Conservation (phyloP, 2,797 vertebrate species). For the Poeciliopsis turneri region DNA sequence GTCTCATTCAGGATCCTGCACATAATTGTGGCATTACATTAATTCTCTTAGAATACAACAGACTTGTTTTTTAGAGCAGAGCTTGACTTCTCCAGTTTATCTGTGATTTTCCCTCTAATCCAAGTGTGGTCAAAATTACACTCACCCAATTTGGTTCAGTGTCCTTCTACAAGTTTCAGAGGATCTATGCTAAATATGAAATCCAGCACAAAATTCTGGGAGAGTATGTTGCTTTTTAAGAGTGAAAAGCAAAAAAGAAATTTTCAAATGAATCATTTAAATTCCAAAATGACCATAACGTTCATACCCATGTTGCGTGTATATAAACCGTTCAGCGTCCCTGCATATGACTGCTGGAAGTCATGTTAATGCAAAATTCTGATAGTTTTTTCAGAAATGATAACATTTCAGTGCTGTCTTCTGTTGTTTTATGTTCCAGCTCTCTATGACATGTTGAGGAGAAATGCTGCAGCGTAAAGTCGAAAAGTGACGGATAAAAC, state of each 20-base stretch:
- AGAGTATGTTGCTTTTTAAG: no score
- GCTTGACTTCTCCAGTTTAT: not conserved
- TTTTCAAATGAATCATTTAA: not conserved
- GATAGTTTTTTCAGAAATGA: not conserved
- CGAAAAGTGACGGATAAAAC: slow-evolving; percentile 64
- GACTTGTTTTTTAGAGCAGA: not conserved
- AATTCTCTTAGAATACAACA: not conserved
- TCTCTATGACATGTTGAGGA: slow-evolving; percentile 50
- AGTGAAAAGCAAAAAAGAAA: not conserved
- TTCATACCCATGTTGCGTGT: not conserved
- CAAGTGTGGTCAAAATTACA: not conserved
- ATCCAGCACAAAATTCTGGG: no score
- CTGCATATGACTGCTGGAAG: slow-evolving; percentile 1
- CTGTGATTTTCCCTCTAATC: not conserved
- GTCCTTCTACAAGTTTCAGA: not conserved
- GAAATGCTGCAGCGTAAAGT: slow-evolving; percentile 75
- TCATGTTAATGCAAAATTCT: not conserved
- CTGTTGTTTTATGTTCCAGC: slow-evolving; percentile 49
- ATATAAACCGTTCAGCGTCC: not conserved
- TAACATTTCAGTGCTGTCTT: slow-evolving; percentile 7
- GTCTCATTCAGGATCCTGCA: not conserved
- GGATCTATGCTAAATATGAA: not conserved
- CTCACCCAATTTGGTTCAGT: not conserved
- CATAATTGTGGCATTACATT: not conserved
- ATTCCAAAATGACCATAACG: not conserved